Percentiles rank a stretch among this genome's conserved stretches.
These are phyloP conservation scores for Perccottus glenii DNA, from an alignment of 2,113 vertebrate genomes.

Conservation along the genomic window DNA sequence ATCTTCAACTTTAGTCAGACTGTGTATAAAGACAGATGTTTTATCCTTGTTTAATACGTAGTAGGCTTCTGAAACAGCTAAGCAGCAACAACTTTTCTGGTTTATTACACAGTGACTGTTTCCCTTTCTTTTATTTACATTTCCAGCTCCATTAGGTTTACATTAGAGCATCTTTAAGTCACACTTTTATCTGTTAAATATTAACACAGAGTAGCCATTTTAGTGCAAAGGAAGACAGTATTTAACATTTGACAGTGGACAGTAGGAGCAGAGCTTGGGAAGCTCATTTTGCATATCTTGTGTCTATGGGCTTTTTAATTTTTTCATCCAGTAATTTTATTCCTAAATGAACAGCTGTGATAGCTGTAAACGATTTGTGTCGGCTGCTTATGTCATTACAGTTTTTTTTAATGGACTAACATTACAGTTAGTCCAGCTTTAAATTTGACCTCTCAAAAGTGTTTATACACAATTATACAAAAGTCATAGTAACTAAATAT, in stretches of 20 bases:
- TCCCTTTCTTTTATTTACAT: conserved; percentile 35
- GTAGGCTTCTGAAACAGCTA: conserved; percentile 1
- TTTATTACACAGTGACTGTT: conserved; percentile 42
- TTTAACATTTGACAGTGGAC: conserved; percentile 50
- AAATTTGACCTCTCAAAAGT: neutral
- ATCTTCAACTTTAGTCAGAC: conserved; percentile 24
- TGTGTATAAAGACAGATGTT: conserved; percentile 11
- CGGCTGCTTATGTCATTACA: no score
- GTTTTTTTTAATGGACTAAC: no score
- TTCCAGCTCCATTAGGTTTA: conserved; percentile 77
- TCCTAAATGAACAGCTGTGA: no score
- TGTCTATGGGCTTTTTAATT: conserved; percentile 73
- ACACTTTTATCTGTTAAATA: conserved; percentile 53
- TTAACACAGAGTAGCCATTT: conserved; percentile 60
- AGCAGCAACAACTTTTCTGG: conserved; percentile 14
- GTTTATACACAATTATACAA: no score
- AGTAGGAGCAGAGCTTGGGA: conserved; percentile 26
- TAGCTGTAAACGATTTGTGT: no score
- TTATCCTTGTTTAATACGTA: conserved; percentile 7
- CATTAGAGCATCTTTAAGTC: conserved; percentile 79
- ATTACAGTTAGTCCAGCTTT: neutral
- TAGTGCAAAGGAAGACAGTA: conserved; percentile 73
- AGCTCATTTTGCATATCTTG: conserved; percentile 95
- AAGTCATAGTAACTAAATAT: no score
- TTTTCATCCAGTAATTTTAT: conserved; percentile 7